These are phyloP conservation scores for Strigamia maritima DNA, from an alignment of 2,888 invertebrate species.

Conservation along the genomic window DNA sequence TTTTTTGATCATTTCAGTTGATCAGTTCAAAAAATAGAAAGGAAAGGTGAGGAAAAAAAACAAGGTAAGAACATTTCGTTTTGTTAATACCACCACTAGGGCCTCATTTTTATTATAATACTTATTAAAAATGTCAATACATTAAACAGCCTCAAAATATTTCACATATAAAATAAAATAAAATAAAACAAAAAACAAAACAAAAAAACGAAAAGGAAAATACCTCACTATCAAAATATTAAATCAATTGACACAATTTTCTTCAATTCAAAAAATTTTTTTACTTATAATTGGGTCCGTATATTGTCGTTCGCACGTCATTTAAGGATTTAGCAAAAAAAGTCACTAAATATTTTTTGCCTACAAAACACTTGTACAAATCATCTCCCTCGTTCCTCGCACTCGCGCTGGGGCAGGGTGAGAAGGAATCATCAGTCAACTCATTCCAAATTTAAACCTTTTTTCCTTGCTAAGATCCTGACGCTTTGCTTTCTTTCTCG, in stretches of 20 bases:
- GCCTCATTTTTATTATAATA: conserved; percentile 4
- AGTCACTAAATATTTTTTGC: background rate
- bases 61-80: background rate
- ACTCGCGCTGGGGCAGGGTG: background rate
- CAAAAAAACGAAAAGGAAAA: background rate
- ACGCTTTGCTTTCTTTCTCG: background rate
- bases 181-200: background rate
- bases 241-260: background rate
- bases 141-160: background rate
- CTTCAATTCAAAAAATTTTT: background rate
- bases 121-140: background rate
- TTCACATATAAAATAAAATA: background rate
- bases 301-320: background rate
- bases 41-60: background rate
- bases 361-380: background rate
- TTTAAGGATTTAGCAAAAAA: conserved; percentile 2
- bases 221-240: background rate
- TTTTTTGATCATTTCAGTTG: background rate
- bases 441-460: background rate
- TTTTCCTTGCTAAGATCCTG: background rate
- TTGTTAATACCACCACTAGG: background rate
- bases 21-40: background rate
- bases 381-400: background rate
- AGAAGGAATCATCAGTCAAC: background rate
- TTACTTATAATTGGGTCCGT: background rate